phyloP scores from a whole-genome alignment of 2,797 vertebrate species.

The Tachyglossus aculeatus region DNA sequence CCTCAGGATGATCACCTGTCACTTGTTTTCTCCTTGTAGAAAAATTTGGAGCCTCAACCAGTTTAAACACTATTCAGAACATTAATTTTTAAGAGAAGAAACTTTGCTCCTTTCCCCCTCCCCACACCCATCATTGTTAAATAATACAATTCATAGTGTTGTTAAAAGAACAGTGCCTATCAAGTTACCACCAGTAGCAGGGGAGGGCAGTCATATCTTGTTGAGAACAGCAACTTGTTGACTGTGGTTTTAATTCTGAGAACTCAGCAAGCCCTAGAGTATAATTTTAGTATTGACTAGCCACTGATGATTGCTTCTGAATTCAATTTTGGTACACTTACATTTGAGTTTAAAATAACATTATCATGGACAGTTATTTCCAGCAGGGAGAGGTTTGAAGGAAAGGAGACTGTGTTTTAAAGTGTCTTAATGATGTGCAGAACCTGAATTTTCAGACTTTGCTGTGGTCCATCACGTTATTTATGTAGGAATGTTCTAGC shows the following conservation, averaged over 20 bases:
- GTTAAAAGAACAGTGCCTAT: not conserved
- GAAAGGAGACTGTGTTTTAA: not conserved
- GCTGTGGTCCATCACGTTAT: not conserved
- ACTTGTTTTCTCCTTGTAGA: slow-evolving; percentile 12
- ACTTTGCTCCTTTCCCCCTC: no score
- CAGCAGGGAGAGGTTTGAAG: no score
- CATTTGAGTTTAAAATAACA: slow-evolving; percentile 47
- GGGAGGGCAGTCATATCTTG: slow-evolving; percentile 60
- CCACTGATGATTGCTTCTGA: slow-evolving; percentile 56
- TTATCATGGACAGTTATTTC: no score
- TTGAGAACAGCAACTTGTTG: slow-evolving; percentile 69
- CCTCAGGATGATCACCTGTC: slow-evolving; percentile 3
- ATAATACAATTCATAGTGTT: slow-evolving; percentile 1
- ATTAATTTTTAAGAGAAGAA: no score
- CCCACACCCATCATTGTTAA: not conserved
- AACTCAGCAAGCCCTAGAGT: slow-evolving; percentile 64
- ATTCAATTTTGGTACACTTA: slow-evolving; percentile 58
- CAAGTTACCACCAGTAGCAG: slow-evolving; percentile 62
- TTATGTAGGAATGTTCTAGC: no score
- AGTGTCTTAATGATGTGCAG: not conserved
- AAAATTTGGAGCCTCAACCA: no score
- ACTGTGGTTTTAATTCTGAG: slow-evolving; percentile 74
- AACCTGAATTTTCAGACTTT: slow-evolving; percentile 1
- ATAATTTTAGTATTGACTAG: slow-evolving; percentile 61
- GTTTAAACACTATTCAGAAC: no score